These are phyloP conservation scores for Cephus nigrinus DNA, from an alignment of 2,888 invertebrate genomes.

Conservation along the genomic window DNA sequence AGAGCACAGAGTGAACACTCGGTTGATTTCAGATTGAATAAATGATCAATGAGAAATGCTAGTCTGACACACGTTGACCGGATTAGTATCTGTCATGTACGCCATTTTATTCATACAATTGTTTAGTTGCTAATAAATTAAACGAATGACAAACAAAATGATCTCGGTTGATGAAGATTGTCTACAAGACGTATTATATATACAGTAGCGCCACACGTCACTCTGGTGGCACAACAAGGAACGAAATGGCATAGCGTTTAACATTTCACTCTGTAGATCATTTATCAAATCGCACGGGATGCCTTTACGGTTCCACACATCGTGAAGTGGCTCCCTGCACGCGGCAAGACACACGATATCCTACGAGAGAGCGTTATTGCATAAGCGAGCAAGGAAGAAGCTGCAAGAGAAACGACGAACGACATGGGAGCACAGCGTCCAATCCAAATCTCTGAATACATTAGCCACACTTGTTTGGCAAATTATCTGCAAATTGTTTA, in stretches of 20 bases:
- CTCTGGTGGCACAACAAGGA: neutral
- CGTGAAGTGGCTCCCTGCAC: neutral
- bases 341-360: neutral
- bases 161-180: neutral
- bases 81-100: neutral
- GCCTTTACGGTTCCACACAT: neutral
- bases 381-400: neutral
- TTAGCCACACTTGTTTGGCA: neutral
- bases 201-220: neutral
- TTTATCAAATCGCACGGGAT: neutral
- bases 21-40: neutral
- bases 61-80: neutral
- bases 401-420: neutral
- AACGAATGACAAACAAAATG: neutral
- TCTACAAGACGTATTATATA: neutral
- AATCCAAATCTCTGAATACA: constrained; percentile 1
- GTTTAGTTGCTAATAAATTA: neutral
- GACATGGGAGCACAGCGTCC: neutral
- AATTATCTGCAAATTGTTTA: neutral
- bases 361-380: neutral
- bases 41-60: neutral
- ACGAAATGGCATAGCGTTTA: neutral
- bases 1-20: neutral
- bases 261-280: constrained; percentile 4
- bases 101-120: neutral